Conservation (phyloP, 2,888 invertebrate species). For the Coelinius sp. region DNA sequence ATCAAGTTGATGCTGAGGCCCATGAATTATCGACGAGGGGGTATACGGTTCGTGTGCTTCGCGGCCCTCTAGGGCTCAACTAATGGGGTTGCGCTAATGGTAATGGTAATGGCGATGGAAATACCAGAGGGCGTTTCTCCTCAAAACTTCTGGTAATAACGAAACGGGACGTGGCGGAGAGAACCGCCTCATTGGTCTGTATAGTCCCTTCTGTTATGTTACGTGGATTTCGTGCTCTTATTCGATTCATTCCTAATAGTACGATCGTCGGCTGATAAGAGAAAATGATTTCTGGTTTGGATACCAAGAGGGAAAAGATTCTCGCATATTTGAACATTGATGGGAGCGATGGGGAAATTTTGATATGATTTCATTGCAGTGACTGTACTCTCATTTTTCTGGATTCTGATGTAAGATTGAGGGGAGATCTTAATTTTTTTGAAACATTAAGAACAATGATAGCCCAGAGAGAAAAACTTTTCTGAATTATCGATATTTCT, state of each 20-base stretch:
- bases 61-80: constrained; percentile 27
- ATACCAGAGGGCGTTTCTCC: constrained; percentile 36
- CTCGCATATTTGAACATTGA: neutral
- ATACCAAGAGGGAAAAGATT: neutral
- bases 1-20: constrained; percentile 12
- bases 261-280: neutral
- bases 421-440: neutral
- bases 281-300: neutral
- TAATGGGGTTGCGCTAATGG: constrained; percentile 39
- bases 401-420: neutral
- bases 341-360: neutral
- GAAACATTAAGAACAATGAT: neutral
- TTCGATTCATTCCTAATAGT: constrained; percentile 17
- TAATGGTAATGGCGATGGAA: constrained; percentile 38
- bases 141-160: constrained; percentile 25
- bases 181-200: neutral
- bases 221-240: constrained; percentile 27
- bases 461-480: neutral
- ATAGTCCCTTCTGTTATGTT: constrained; percentile 1
- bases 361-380: neutral
- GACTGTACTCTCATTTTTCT: neutral
- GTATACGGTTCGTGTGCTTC: constrained; percentile 33
- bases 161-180: constrained; percentile 12
- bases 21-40: constrained; percentile 41
- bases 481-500: no score